These are phyloP conservation scores for Gonioctena quinquepunctata DNA, from an alignment of 1,140 invertebrate genomes.

Conservation along the genomic window DNA sequence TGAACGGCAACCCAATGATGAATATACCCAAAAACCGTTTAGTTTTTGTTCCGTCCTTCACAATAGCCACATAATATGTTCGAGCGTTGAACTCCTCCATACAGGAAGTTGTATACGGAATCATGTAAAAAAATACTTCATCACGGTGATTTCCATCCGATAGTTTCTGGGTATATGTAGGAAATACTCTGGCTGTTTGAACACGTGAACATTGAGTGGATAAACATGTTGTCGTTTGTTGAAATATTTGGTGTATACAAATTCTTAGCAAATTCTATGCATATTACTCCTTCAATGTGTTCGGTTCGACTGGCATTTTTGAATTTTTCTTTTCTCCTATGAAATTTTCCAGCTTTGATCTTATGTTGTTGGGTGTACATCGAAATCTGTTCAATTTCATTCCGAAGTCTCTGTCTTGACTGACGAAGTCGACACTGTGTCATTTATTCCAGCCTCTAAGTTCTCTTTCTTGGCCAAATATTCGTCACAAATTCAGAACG, in stretches of 20 bases:
- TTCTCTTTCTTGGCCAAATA: constrained; percentile 18
- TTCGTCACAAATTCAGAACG: constrained; percentile 20
- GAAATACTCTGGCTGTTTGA: neutral
- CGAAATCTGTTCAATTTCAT: neutral
- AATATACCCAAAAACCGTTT: constrained; percentile 33
- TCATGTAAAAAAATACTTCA: neutral
- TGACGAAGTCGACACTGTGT: neutral
- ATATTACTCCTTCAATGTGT: constrained; percentile 26
- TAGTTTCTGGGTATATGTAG: neutral
- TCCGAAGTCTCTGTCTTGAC: constrained; percentile 5
- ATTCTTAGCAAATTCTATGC: constrained; percentile 38
- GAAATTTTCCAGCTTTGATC: constrained; percentile 32
- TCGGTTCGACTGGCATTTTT: constrained; percentile 18
- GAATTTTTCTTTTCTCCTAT: constrained; percentile 29
- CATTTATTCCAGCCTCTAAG: neutral
- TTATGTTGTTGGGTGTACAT: constrained; percentile 25
- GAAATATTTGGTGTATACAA: constrained; percentile 23
- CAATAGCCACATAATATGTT: constrained; percentile 41
- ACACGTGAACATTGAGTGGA: neutral
- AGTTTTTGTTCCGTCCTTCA: constrained; percentile 48
- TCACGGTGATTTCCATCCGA: neutral
- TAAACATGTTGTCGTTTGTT: constrained; percentile 25
- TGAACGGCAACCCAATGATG: constrained; percentile 19
- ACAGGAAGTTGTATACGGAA: constrained; percentile 17
- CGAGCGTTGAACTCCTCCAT: constrained; percentile 20